Base-by-base conservation (phyloP, 2,113 vertebrate genomes). In the Dasyprocta punctata region DNA sequence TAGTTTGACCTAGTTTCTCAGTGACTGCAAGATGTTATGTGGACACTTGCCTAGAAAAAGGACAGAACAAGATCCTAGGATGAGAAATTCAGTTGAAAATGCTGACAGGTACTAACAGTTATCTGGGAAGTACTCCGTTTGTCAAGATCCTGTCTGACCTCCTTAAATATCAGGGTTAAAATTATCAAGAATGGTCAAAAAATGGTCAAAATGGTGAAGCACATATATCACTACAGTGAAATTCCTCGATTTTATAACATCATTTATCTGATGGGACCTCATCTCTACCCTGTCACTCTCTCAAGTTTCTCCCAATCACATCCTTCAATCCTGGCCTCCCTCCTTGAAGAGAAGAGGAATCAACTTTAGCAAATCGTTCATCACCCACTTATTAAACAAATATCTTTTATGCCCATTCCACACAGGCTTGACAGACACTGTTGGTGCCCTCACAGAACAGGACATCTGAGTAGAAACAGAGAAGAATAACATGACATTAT, bases 151-250 rank as follows among this genome's bases (percentile, higher is more conserved):
- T 81, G 36, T 30, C 24, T 69, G 17, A 49, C 28, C 17, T 90
- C 71, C 92, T 88, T 82, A 77, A 82, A 77, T 47, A 69, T 54
- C 14, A 56, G n/a, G 54, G 47, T 83, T 86, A 93, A 92, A 90
- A 92, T n/a, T 30, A 80, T 80, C 54, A 65, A 49, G 22, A n/a
- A 92, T n/a, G 30, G 84, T 80, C 61, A 65, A 44, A 28, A n/a
- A 49, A 92, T n/a, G 36, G 84, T 80, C 61, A 65, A 49, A 28
- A n/a, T 9, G 13, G 22, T 22, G 71, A 89, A 80, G 63, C 19
- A 11, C 19, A 22, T 75, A 65, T 30, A 84, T 24, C 71, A 41
- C 8, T 2, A 12, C 38, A 3, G 77, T 86, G 28, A 38, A 58
- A 83, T 71, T 52, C 9, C 67, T 90, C 56, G 63, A 33, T 16